Percentiles rank a stretch among this genome's conserved stretches.
These are phyloP conservation scores for Drosophila sechellia DNA, from an alignment of 1,140 invertebrate genomes.

Conservation along the genomic window DNA sequence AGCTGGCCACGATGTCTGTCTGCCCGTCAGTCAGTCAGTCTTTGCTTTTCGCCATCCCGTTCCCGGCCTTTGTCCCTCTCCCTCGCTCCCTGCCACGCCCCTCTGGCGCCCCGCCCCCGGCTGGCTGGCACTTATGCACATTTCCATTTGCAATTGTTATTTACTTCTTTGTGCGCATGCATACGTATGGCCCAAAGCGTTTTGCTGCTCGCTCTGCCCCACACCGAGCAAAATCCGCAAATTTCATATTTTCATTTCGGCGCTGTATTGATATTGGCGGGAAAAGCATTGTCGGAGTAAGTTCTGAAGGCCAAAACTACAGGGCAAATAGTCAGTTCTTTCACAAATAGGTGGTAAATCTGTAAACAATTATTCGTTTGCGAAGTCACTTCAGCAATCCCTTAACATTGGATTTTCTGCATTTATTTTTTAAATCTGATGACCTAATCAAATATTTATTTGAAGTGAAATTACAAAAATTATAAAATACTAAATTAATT, in stretches of 20 bases:
- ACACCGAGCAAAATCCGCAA: constrained; percentile 9
- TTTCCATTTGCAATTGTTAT: constrained; percentile 82
- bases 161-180: constrained; percentile 69
- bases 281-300: background rate
- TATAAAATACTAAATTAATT: no score
- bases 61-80: constrained; percentile 33
- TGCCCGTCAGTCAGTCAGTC: constrained; percentile 24
- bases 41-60: constrained; percentile 23
- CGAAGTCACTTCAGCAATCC: no score
- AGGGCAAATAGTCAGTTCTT: background rate
- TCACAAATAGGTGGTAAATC: no score
- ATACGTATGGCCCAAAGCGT: constrained; percentile 59
- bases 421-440: no score
- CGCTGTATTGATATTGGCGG: background rate
- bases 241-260: no score
- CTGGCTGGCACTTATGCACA: constrained; percentile 75
- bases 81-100: constrained; percentile 5
- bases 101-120: constrained; percentile 12
- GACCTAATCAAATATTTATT: no score
- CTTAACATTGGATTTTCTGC: no score
- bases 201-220: constrained; percentile 28
- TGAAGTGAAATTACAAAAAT: no score
- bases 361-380: no score
- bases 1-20: constrained; percentile 18
- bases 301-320: background rate